These are phyloP conservation scores for Sebastiscus albofasciatus DNA, from an alignment of 2,797 vertebrate species.

Conservation along the genomic window DNA sequence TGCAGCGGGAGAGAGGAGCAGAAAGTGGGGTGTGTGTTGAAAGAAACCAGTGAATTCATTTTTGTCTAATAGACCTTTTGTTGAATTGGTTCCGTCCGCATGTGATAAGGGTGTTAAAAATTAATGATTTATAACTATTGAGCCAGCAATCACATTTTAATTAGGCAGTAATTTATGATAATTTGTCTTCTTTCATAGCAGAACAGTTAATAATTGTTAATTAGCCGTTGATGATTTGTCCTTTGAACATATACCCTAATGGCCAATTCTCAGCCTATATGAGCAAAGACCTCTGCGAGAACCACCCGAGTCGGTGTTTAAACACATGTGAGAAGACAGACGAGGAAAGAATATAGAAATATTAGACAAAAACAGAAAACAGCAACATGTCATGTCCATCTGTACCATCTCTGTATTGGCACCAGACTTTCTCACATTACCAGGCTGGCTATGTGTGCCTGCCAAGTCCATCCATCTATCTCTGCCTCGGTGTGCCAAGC, in stretches of 20 bases:
- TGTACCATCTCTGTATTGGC: slow-evolving; percentile 77
- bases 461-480: slow-evolving; percentile 79
- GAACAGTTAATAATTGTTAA: slow-evolving; percentile 85
- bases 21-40: slow-evolving; percentile 67
- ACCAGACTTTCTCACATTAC: slow-evolving; percentile 74
- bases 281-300: slow-evolving; percentile 56
- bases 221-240: slow-evolving; percentile 81
- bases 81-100: slow-evolving; percentile 80
- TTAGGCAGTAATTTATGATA: slow-evolving; percentile 86
- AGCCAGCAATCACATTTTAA: slow-evolving; percentile 85
- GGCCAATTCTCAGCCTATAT: slow-evolving; percentile 68
- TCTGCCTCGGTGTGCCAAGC: slow-evolving; percentile 70
- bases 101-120: slow-evolving; percentile 84
- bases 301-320: slow-evolving; percentile 62
- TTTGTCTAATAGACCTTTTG: slow-evolving; percentile 84
- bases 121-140: slow-evolving; percentile 86
- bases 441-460: slow-evolving; percentile 70
- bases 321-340: slow-evolving; percentile 69
- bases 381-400: slow-evolving; percentile 81
- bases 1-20: slow-evolving; percentile 62
- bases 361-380: slow-evolving; percentile 77
- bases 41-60: slow-evolving; percentile 77
- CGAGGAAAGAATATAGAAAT: slow-evolving; percentile 70
- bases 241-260: slow-evolving; percentile 80
- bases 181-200: slow-evolving; percentile 83